Evolutionary conservation across 2,113 vertebrate species (phyloP).

Genomic region (Polypterus senegalus): DNA sequence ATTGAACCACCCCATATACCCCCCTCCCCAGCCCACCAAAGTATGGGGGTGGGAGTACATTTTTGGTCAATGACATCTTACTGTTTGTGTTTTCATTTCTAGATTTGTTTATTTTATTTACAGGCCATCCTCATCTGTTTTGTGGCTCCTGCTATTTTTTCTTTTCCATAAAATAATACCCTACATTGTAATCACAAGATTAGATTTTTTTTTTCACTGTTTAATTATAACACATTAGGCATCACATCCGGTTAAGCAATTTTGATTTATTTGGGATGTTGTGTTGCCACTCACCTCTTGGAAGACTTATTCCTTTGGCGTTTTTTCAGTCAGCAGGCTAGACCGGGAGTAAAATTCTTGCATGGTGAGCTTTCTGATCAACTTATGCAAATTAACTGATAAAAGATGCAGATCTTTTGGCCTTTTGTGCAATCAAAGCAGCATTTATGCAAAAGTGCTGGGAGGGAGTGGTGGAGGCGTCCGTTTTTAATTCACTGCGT

Average conservation of each 20-base stretch:
- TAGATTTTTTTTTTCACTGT: too few relatives aligned
- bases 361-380: slow-evolving; percentile 53
- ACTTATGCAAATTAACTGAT: slow-evolving; percentile 65
- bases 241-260: neutral
- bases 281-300: too few relatives aligned
- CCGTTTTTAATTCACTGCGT: slow-evolving; percentile 7
- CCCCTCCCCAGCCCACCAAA: neutral
- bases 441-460: slow-evolving; percentile 49
- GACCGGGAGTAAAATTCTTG: slow-evolving; percentile 48
- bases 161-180: too few relatives aligned
- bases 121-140: too few relatives aligned
- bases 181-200: too few relatives aligned
- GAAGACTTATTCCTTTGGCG: slow-evolving; percentile 24
- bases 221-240: too few relatives aligned
- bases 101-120: too few relatives aligned
- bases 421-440: slow-evolving; percentile 53
- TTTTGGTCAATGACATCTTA: slow-evolving; percentile 6
- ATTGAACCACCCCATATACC: neutral
- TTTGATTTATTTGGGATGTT: slow-evolving; percentile 43
- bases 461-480: slow-evolving; percentile 28
- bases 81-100: slow-evolving; percentile 1
- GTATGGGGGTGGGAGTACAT: neutral
- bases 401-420: slow-evolving; percentile 46
- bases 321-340: slow-evolving; percentile 46
- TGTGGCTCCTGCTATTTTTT: too few relatives aligned